phyloP scores from a whole-genome alignment of 2,113 vertebrate genomes.

The Oncorhynchus gorbuscha region DNA sequence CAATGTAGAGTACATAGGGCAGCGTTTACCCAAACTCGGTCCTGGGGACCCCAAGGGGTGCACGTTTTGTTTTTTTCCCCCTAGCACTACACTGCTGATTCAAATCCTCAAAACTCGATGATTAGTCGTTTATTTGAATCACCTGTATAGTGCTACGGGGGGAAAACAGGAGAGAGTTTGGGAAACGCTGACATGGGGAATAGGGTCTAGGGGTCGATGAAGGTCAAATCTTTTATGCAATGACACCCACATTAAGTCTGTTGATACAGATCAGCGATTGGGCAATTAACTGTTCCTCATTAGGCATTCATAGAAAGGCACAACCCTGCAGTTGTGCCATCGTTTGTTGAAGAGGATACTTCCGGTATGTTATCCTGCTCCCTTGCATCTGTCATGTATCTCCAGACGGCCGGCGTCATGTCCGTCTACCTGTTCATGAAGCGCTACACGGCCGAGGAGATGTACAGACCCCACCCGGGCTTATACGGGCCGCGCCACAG shows the following conservation, averaged over 20 bases:
- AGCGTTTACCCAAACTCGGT: too few relatives aligned
- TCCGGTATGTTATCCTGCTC: not conserved
- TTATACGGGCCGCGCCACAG: conserved; percentile 89
- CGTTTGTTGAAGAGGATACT: not conserved
- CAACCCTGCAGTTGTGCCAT: too few relatives aligned
- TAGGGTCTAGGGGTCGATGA: too few relatives aligned
- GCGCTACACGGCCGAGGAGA: conserved; percentile 86
- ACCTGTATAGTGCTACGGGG: too few relatives aligned
- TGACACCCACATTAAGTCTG: not conserved
- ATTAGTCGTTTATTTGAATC: too few relatives aligned
- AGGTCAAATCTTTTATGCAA: not conserved
- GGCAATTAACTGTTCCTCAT: not conserved
- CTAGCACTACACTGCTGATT: too few relatives aligned
- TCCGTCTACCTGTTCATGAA: conserved; percentile 94
- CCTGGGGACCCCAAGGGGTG: too few relatives aligned
- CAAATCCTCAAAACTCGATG: too few relatives aligned
- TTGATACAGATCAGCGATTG: not conserved
- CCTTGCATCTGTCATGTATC: not conserved
- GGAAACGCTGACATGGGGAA: too few relatives aligned
- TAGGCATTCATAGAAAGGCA: not conserved
- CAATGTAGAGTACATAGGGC: too few relatives aligned
- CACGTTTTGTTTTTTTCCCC: too few relatives aligned
- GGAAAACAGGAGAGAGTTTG: too few relatives aligned
- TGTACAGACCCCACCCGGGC: conserved; percentile 83
- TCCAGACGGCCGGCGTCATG: conserved; percentile 87